phyloP scores from a whole-genome alignment of 2,888 invertebrate species.

The Lottia gigantea region DNA sequence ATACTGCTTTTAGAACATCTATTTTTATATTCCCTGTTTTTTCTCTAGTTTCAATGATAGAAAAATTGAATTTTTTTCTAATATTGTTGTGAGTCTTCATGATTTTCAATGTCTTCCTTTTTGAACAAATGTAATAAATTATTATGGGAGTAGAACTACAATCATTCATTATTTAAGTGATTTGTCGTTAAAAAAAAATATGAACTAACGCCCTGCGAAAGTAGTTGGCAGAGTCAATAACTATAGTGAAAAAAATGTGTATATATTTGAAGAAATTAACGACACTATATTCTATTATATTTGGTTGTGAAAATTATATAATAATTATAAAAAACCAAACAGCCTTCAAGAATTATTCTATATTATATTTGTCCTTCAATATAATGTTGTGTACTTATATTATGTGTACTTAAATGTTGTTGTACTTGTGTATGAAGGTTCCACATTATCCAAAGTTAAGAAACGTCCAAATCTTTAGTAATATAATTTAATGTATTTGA shows the following conservation, averaged over 20 bases:
- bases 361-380: constrained; percentile 1
- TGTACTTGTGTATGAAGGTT: background rate
- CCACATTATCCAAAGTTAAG: too few relatives aligned
- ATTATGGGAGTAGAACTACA: constrained; percentile 9
- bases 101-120: constrained; percentile 7
- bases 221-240: too few relatives aligned
- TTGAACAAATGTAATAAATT: background rate
- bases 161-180: too few relatives aligned
- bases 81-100: constrained; percentile 8
- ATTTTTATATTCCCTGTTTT: constrained; percentile 3
- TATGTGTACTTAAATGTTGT: constrained; percentile 11
- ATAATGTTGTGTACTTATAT: constrained; percentile 8
- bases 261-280: too few relatives aligned
- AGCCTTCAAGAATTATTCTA: background rate
- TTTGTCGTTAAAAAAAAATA: too few relatives aligned
- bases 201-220: too few relatives aligned
- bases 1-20: constrained; percentile 8
- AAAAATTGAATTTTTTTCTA: background rate
- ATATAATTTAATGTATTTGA: too few relatives aligned
- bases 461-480: too few relatives aligned
- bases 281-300: background rate
- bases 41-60: background rate
- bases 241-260: too few relatives aligned
- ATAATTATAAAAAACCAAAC: constrained; percentile 3
- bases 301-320: constrained; percentile 3